phyloP scores from a whole-genome alignment of 2,113 vertebrate species.

The Myodes glareolus region DNA sequence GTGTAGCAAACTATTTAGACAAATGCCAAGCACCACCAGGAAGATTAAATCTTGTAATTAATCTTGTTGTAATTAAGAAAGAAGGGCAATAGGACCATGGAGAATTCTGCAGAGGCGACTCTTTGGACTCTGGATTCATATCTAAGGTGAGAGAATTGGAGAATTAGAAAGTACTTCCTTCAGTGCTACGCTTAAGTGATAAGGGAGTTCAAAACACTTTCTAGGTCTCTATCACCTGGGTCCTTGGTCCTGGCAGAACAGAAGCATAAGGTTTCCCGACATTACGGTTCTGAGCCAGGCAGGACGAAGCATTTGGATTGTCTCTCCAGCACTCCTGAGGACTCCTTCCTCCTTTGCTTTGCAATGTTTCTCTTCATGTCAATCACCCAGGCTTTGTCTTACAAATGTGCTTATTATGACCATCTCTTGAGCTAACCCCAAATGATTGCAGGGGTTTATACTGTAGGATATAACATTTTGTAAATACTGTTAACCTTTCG shows the following conservation, averaged over 20 bases:
- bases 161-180: not conserved
- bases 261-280: not conserved
- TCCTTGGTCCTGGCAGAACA: not conserved
- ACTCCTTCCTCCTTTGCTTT: not conserved
- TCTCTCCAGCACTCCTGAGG: not conserved
- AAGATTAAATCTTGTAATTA: not conserved
- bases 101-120: not conserved
- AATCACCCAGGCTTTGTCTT: not conserved
- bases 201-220: not conserved
- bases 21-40: not conserved
- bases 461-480: not conserved
- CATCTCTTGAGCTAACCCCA: not conserved
- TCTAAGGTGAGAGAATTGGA: not conserved
- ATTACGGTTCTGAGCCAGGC: not conserved
- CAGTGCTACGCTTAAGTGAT: not conserved
- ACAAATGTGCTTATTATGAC: slow-evolving; percentile 2
- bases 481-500: not conserved
- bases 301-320: not conserved
- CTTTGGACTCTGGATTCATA: not conserved
- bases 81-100: not conserved
- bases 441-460: not conserved
- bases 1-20: not conserved
- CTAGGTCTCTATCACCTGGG: not conserved
- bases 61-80: not conserved
- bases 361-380: not conserved